phyloP scores from a whole-genome alignment of 2,797 vertebrate genomes.

The Clarias fuscus region DNA sequence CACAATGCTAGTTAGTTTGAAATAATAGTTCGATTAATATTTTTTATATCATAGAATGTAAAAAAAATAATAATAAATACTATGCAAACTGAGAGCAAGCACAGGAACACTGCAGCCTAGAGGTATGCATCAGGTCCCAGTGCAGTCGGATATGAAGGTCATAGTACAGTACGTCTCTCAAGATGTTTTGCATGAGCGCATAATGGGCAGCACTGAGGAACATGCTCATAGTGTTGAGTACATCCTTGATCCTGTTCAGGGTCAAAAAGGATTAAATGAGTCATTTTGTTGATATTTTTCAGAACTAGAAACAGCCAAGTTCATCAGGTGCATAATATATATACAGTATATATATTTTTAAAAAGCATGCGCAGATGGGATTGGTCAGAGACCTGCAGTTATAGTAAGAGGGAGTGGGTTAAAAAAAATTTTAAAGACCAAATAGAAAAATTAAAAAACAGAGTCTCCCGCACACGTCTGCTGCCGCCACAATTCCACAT shows the following conservation, averaged over 20 bases:
- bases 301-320: not conserved
- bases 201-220: not conserved
- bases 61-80: not conserved
- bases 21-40: not conserved
- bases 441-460: not conserved
- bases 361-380: not conserved
- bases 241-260: not conserved
- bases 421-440: no score
- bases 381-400: not conserved
- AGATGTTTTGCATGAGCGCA: no score
- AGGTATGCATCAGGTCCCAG: not conserved
- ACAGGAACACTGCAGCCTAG: no score
- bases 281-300: not conserved
- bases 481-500: conserved; percentile 1
- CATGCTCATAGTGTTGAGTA: not conserved
- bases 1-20: not conserved
- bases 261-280: not conserved
- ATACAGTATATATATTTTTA: not conserved
- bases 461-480: not conserved
- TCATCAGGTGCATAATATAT: not conserved
- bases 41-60: no score
- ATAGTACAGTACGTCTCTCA: not conserved
- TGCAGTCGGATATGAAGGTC: not conserved
- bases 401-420: no score
- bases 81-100: no score